Evolutionary conservation across 1,140 invertebrate species (phyloP), one percentile per base, ranked within the genome.

Genomic region (Sycophaga agraensis): DNA sequence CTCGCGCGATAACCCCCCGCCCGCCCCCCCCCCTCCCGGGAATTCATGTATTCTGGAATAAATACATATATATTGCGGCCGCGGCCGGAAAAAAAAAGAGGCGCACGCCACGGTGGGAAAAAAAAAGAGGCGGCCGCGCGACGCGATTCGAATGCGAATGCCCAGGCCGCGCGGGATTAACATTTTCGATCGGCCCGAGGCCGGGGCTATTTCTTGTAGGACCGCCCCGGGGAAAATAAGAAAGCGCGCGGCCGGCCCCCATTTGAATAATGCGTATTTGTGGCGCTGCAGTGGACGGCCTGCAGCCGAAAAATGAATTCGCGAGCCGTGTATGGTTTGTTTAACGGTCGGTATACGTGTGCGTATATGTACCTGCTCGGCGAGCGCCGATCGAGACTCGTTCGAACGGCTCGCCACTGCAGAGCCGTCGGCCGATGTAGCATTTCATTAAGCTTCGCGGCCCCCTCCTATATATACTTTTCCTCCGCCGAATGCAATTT

Each of bases 111-210:
- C 22, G n/a, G 50, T 6, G 12, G 5, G 28, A 4, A 42, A 19
- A 42, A 42, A 42, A 42, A 4, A 19, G 40, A 9, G 16, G 19
- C 17, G 28, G 28, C 28, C 22, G 5, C 53, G 11, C 35, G 34
- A 56, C 54, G 43, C 54, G 26, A 46, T 57, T 45, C 40, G 54
- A 35, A 57, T 57, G 54, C 31, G 54, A 57, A 46, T 57, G 54
- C 40, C 19, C 21, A 21, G 39, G 16, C 9, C 28, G 17, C 24
- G 21, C 17, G 26, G 28, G 35, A 57, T 57, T 46, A 46, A 46
- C 42, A 57, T 57, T 57, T 46, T 57, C 54, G 54, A 57, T 46
- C 43, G 24, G 39, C n/a, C 11, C 28, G 28, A n/a, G n/a, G n/a
- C n/a, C n/a, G n/a, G n/a, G n/a, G n/a, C n/a, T n/a, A n/a, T 19